Conservation (phyloP, 2,888 invertebrate genomes). For the Phragmatobia fuliginosa region DNA sequence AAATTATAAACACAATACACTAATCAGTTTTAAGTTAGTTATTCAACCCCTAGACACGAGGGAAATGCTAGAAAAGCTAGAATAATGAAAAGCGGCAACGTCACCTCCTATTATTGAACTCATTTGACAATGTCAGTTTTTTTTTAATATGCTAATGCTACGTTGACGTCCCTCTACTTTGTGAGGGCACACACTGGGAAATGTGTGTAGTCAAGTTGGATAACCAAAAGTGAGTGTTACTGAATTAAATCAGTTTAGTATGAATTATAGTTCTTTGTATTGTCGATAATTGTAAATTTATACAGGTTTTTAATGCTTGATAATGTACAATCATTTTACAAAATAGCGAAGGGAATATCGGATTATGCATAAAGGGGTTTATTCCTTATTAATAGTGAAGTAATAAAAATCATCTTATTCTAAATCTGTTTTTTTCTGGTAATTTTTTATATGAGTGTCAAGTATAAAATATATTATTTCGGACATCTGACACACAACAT, state of each 20-base stretch:
- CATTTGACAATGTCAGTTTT: conserved; percentile 31
- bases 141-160: conserved; percentile 30
- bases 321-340: background rate
- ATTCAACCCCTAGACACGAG: conserved; percentile 10
- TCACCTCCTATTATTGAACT: conserved; percentile 26
- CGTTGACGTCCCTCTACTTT: conserved; percentile 20
- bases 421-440: no score
- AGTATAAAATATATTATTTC: no score
- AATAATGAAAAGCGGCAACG: conserved; percentile 21
- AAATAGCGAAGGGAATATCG: no score
- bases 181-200: no score
- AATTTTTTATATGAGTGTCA: no score
- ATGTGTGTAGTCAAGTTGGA: conserved; percentile 17
- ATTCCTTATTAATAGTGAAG: no score
- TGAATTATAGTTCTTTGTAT: conserved; percentile 11
- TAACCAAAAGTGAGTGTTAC: conserved; percentile 8
- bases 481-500: no score
- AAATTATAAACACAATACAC: background rate
- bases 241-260: conserved; percentile 15
- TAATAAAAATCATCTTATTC: no score
- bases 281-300: background rate
- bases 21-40: conserved; percentile 8
- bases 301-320: background rate
- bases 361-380: no score
- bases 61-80: conserved; percentile 24